A percentile compares a stretch with the other conserved stretches of the same genome.
phyloP scores from a whole-genome alignment of 2,888 invertebrate genomes.

The Leptinotarsa haldemani region DNA sequence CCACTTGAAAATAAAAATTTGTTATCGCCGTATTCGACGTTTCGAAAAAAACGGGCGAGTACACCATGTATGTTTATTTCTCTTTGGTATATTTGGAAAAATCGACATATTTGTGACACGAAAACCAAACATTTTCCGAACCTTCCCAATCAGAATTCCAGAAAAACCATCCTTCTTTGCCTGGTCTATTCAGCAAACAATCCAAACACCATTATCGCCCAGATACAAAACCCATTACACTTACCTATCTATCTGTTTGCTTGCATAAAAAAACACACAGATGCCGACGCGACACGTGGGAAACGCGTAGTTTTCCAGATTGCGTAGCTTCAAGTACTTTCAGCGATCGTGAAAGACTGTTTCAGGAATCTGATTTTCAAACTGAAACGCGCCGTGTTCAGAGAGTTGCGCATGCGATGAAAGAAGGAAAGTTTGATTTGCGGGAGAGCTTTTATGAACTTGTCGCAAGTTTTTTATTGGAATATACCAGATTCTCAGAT shows the following conservation, averaged over 20 bases:
- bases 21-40: too few species aligned
- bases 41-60: too few species aligned
- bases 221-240: conserved; percentile 13
- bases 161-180: neutral
- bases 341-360: conserved; percentile 17
- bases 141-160: too few species aligned
- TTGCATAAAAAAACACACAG: neutral
- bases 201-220: neutral
- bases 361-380: conserved; percentile 20
- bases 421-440: neutral
- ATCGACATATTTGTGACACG: too few species aligned
- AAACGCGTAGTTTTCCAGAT: neutral
- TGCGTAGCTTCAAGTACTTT: conserved; percentile 7
- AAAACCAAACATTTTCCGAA: too few species aligned
- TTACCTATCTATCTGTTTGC: conserved; percentile 7
- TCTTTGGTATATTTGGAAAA: too few species aligned
- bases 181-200: neutral
- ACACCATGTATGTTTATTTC: too few species aligned
- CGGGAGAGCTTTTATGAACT: neutral
- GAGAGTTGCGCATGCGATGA: neutral
- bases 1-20: too few species aligned
- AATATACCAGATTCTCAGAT: neutral
- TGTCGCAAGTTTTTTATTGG: neutral
- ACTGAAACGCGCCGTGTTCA: conserved; percentile 1
- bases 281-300: conserved; percentile 8